Base-by-base conservation (phyloP, 2,113 vertebrate species). In the Myrmecophaga tridactyla region DNA sequence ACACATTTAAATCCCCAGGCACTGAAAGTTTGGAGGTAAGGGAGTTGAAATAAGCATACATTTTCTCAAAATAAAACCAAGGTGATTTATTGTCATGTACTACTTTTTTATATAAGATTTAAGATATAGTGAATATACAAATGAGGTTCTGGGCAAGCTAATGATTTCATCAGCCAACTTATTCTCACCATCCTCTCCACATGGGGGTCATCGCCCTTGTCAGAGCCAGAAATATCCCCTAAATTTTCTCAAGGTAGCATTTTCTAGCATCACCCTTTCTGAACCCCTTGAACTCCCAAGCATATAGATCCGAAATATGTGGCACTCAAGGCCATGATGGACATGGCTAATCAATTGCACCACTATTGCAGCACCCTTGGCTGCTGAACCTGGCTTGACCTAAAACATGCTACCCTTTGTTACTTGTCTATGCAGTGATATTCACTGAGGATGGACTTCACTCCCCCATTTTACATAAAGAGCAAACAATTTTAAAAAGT, bases 1-100 rank as follows among this genome's bases (percentile, higher is more conserved):
- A 43, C 58, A 95, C 73, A 86, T 92, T 94, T 41, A 96, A 93
- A 70, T 89, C 51, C 39, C 0, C 17, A 65, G 62, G 75, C 23
- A 8, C 0, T 75, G 21, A 1, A 48, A 43, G 23, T 84, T 84
- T 94, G 56, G 81, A 95, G 29, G 60, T 25, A 67, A 69, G 65
- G 18, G 53, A 94, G 77, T 81, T 88, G 6, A 60, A 69, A 58
- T 84, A 75, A 93, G 27, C 41, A 89, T 69, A 51, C 0, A 41
- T 76, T 92, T 94, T 93, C 72, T 94, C 53, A 81, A 89, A 80
- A 88, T 77, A 91, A 97, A 90, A 72, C 39, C 34, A 80, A 72
- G 75, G 36, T 78, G 29, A 39, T 63, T 92, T 96, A 46, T 77
- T 36, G 84, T 80, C 13, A 80, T 94, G 83, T 25, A 85, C 18